Conservation (phyloP, 2,113 vertebrate genomes). For the Puma concolor region DNA sequence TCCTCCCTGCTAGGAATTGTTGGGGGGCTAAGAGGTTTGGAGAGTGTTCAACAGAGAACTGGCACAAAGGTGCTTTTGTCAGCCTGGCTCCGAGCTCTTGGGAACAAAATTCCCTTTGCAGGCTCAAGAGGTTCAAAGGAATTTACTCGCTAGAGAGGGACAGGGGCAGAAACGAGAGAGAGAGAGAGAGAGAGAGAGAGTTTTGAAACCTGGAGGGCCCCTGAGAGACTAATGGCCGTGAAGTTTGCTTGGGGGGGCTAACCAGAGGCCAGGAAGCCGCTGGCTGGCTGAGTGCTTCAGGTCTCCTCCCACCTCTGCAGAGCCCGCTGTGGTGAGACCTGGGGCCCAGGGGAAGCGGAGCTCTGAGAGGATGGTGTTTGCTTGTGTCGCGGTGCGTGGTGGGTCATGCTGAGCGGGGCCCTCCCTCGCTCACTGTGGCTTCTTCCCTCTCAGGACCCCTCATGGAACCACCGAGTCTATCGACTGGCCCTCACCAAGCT, state of each 20-base stretch:
- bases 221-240: neutral
- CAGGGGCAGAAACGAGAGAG: neutral
- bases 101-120: neutral
- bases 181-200: neutral
- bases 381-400: neutral
- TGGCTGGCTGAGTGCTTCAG: neutral
- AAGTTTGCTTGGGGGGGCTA: neutral
- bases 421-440: neutral
- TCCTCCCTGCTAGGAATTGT: neutral
- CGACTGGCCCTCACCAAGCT: constrained; percentile 94
- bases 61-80: neutral
- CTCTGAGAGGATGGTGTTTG: neutral
- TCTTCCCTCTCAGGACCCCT: constrained; percentile 90
- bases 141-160: neutral
- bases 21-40: neutral
- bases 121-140: neutral
- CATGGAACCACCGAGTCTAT: constrained; percentile 96
- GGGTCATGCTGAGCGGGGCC: neutral
- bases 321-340: neutral
- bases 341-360: neutral
- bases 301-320: fast-evolving
- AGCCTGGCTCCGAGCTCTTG: neutral
- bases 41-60: neutral
- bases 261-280: neutral
- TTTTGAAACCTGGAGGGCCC: neutral